These are phyloP conservation scores for Andricus quercusramuli DNA, from an alignment of 2,888 invertebrate species.

Conservation along the genomic window DNA sequence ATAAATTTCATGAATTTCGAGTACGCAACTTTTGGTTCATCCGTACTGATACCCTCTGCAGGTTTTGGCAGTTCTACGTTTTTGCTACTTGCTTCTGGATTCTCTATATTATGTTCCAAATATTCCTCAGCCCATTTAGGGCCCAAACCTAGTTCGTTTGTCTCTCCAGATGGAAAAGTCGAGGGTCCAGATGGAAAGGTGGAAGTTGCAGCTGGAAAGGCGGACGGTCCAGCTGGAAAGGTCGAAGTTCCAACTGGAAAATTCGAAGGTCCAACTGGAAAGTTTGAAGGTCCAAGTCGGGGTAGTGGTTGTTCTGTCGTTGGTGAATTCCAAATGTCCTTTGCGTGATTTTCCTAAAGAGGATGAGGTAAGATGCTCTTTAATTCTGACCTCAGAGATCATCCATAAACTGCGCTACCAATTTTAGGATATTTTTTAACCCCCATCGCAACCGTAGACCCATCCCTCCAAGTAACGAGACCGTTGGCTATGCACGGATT, in stretches of 20 bases:
- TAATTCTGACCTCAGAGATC: background rate
- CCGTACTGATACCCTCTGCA: constrained; percentile 81
- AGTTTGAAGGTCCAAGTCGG: constrained; percentile 42
- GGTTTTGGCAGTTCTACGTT: constrained; percentile 79
- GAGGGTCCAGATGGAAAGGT: constrained; percentile 19
- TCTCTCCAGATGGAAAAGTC: constrained; percentile 59
- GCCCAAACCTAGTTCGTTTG: constrained; percentile 78
- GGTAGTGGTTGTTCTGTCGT: constrained; percentile 50
- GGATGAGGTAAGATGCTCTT: constrained; percentile 13
- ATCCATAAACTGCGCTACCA: no score
- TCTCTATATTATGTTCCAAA: constrained; percentile 75
- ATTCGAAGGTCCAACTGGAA: constrained; percentile 48
- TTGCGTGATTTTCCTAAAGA: constrained; percentile 72
- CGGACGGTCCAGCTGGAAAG: background rate
- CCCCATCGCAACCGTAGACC: no score
- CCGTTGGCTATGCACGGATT: no score
- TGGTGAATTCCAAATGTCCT: constrained; percentile 79
- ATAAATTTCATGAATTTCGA: constrained; percentile 93
- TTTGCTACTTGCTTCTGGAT: constrained; percentile 54
- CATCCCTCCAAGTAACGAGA: no score
- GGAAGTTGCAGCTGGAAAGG: constrained; percentile 7
- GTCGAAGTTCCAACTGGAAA: constrained; percentile 43
- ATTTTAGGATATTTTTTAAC: no score
- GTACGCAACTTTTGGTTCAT: constrained; percentile 86
- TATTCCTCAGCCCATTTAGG: constrained; percentile 85